Base-by-base conservation (phyloP, 1,140 invertebrate species). In the Ditylenchus dipsaci region DNA sequence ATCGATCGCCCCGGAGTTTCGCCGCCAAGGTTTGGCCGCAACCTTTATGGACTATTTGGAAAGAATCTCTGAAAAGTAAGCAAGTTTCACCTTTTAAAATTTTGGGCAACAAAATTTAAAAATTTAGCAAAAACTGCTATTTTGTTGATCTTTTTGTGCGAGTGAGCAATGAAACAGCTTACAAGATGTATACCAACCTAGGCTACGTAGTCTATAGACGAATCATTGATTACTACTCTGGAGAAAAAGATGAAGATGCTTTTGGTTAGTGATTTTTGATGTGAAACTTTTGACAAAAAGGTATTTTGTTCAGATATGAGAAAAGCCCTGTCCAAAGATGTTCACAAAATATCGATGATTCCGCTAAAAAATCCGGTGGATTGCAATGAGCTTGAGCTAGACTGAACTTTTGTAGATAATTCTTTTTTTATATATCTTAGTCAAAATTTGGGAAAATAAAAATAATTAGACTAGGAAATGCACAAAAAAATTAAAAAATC, bases 91-190 rank as follows among this genome's bases (percentile, higher is more conserved):
- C 11, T 62, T 62, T 33, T 33, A 1, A 29, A 38, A 7, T 9
- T 0, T 26, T 69, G 3, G 15, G n/a, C 21, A 69, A 68, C 5
- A 11, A 15, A 57, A 47, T 49, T 27, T 17, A 1, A 49, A 49
- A 73, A 88, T 88, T 64, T 83, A 95, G 93, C 80, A 96, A 97
- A 86, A 88, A 90, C 59, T 91, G 91, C 38, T 97, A 92, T 84
- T 98, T 97, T 86, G 95, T 97, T n/a, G 95, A 98, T 84, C 85
- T 98, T 15, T 98, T 97, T 88, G 95, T 98, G 8, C 87, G 95
- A 78, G 92, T 96, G 0, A 96, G 93, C 76, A 98, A 98, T 83
- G 90, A 90, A 84, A 91, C 95, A 27, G 95, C 95, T 1, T 94
- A 97, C 45, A 91, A 92, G 77, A 97, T 98, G 93, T 99, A 99